These are phyloP conservation scores for Drosophila tristis DNA, from an alignment of 1,140 invertebrate genomes.

Conservation along the genomic window DNA sequence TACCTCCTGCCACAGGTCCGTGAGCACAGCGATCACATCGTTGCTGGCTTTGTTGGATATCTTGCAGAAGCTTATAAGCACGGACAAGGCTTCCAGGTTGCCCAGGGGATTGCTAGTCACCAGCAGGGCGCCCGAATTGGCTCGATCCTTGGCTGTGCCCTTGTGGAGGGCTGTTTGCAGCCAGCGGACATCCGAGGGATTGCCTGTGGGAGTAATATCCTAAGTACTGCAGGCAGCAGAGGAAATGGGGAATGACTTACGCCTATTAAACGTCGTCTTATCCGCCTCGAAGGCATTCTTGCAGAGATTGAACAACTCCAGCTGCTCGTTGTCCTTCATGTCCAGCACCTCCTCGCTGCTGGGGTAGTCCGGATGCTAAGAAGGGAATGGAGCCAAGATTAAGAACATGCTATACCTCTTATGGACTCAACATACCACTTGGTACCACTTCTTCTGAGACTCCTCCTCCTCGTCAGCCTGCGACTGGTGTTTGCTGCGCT, in stretches of 20 bases:
- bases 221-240: too few relatives aligned
- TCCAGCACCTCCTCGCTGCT: slow-evolving; percentile 74
- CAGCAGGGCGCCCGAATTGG: slow-evolving; percentile 90
- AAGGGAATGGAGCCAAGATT: not conserved
- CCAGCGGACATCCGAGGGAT: slow-evolving; percentile 86
- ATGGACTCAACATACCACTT: slow-evolving; percentile 58
- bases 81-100: slow-evolving; percentile 87
- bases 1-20: slow-evolving; percentile 89
- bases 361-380: slow-evolving; percentile 69
- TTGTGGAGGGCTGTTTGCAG: slow-evolving; percentile 89
- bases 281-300: slow-evolving; percentile 72
- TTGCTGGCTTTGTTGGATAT: slow-evolving; percentile 89
- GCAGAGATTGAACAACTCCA: slow-evolving; percentile 76
- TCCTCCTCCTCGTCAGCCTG: slow-evolving; percentile 55
- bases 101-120: slow-evolving; percentile 92
- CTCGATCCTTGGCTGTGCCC: slow-evolving; percentile 90
- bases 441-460: slow-evolving; percentile 77
- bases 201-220: slow-evolving; percentile 40
- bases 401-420: too few relatives aligned
- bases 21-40: slow-evolving; percentile 87
- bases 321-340: slow-evolving; percentile 79
- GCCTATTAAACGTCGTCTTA: slow-evolving; percentile 57
- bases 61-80: slow-evolving; percentile 89
- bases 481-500: slow-evolving; percentile 51
- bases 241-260: slow-evolving; percentile 36